Evolutionary conservation across 1,140 invertebrate genomes (phyloP).

Genomic region (Drosophila nikananu): DNA sequence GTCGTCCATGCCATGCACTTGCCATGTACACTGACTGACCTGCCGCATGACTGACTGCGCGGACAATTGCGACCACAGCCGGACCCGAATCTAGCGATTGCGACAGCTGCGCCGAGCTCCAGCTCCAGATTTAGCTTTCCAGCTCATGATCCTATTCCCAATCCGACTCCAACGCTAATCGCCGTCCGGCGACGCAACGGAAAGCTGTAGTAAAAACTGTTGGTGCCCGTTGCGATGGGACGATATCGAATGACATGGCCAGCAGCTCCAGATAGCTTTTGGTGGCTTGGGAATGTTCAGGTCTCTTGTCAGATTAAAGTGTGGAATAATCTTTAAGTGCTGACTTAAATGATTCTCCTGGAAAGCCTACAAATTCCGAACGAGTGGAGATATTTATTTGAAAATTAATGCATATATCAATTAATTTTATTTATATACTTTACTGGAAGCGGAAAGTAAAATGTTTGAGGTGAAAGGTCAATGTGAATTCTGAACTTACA

Average conservation of each 20-base stretch:
- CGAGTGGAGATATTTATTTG: constrained; percentile 1
- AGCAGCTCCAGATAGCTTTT: constrained; percentile 15
- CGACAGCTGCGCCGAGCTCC: constrained; percentile 2
- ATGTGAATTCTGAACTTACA: neutral
- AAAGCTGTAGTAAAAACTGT: constrained; percentile 53
- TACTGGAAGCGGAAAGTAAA: constrained; percentile 3
- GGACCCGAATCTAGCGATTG: constrained; percentile 8
- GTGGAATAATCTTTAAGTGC: neutral
- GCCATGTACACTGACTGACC: constrained; percentile 66
- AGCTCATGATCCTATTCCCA: constrained; percentile 23
- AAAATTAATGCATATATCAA: too few species aligned
- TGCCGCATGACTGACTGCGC: constrained; percentile 52
- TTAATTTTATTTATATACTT: neutral
- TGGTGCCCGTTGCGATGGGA: constrained; percentile 37
- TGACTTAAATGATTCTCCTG: constrained; percentile 25
- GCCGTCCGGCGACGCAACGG: constrained; percentile 37
- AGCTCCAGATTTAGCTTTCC: constrained; percentile 17
- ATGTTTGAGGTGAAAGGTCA: neutral
- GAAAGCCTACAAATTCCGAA: neutral
- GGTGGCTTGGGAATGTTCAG: constrained; percentile 26
- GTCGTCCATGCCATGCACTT: constrained; percentile 64
- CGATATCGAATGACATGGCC: constrained; percentile 66
- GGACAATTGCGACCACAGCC: constrained; percentile 14
- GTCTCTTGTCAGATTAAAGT: constrained; percentile 12
- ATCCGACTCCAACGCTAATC: constrained; percentile 63